Evolutionary conservation across 2,113 vertebrate species (phyloP), one percentile per base, ranked within the genome.

Genomic region (Triplophysa tibetana): DNA sequence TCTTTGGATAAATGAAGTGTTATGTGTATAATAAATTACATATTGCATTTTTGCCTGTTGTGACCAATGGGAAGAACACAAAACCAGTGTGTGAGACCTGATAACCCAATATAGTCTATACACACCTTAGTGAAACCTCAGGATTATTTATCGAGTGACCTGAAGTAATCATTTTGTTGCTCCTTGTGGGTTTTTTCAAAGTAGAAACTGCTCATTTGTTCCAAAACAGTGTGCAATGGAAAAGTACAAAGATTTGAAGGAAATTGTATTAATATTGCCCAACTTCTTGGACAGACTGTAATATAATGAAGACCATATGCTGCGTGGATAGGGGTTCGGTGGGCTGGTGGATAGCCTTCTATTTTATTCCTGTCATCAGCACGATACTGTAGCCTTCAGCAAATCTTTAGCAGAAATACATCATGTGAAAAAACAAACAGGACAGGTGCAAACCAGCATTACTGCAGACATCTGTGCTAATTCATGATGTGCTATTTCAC

Each of bases 221-320:
- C 45, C 58, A 65, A 65, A 77, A 63, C 41, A 70, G 54, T 52
- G 52, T 29, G 65, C 24, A 65, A 38, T 45, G 54, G 64, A 70
- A 72, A 66, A 56, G 72, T 29, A 54, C 60, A 41, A 67, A 33
- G 61, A 61, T 79, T 73, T 81, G 70, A 75, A 48, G 41, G 45
- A 52, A 26, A 67, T 62, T 61, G 41, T 29, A 43, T 72, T 50
- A 48, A 48, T 58, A 63, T 87, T 86, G 61, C 85, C 63, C 75
- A 84, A 88, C 19, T 8, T 81, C 66, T 87, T 85, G 80, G 85
- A 86, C 64, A 63, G 73, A 24, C 13, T 19, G 13, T 16, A 41
- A 26, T 7, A 62, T 87, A 88, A 90, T 82, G 80, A 86, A 52
- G 65, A 79, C 23, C 82, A 88, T 66, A 75, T 87, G 84, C 56